Evolutionary conservation across 2,888 invertebrate genomes (phyloP), one percentile per base, ranked within the genome.

Genomic region (Tupiocoris notatus): DNA sequence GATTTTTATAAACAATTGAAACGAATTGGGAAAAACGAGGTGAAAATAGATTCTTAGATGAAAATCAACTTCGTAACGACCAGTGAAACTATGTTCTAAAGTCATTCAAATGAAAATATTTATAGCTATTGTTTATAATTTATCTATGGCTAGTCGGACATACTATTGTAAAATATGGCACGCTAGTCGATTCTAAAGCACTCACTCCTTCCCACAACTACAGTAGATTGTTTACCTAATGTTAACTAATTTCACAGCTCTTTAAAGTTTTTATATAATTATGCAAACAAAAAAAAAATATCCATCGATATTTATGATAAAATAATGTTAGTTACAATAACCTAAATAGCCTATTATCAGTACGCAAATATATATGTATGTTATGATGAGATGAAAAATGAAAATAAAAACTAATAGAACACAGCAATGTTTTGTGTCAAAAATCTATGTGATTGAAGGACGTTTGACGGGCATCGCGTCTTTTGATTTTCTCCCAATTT

Each of bases 51-150:
- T 68, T 63, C 39, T 77, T 70, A 70, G 67, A 21, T 7, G 7
- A 70, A 70, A 22, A 67, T 67, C 54, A 65, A 65, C 70, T 61
- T 70, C 70, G 63, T 71, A 62, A 66, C 58, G 77, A 77, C 77
- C 77, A 77, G 71, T 61, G 75, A 75, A 77, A 77, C 71, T 62
- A 76, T 76, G 77, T 77, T 77, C 77, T 77, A 77, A 77, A 77
- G 65, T 65, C 73, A 73, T 61, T 66, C 39, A 12, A 61, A 59
- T 39, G 67, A 64, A 59, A 61, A 71, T 76, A 68, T 66, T 73
- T 63, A 66, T 71, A 58, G 18, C 16, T 67, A 25, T 61, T 70
- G 25, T 25, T n/a, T n/a, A n/a, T n/a, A n/a, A n/a, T n/a, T n/a
- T n/a, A n/a, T n/a, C n/a, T n/a, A n/a, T 18, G 24, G 58, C 58